These are phyloP conservation scores for Alethe diademata DNA, from an alignment of 2,113 vertebrate genomes.

Conservation along the genomic window DNA sequence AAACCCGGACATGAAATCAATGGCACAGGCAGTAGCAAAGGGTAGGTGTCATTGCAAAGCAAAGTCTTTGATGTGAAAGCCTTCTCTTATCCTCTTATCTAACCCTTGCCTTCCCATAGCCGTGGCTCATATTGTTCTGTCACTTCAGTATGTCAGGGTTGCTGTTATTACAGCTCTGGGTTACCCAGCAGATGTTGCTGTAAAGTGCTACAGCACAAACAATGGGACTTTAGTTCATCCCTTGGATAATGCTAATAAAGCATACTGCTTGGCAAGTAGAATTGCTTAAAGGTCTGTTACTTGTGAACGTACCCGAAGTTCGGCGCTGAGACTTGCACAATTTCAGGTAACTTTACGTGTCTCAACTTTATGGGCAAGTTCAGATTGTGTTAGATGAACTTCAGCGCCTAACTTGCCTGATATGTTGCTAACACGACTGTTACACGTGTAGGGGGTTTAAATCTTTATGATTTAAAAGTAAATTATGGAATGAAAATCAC, in stretches of 20 bases:
- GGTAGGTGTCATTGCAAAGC: constrained; percentile 58
- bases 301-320: background rate
- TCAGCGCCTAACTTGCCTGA: background rate
- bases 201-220: background rate
- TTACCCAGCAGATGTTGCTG: constrained; percentile 48
- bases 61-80: constrained; percentile 56
- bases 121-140: constrained; percentile 38
- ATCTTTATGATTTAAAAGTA: background rate
- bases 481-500: background rate
- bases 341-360: background rate
- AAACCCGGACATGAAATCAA: constrained; percentile 15
- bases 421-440: background rate
- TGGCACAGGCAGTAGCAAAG: constrained; percentile 35
- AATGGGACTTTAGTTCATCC: background rate
- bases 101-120: constrained; percentile 42
- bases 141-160: constrained; percentile 28
- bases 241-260: constrained; percentile 2
- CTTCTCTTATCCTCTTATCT: constrained; percentile 36
- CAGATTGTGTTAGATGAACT: background rate
- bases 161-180: constrained; percentile 28
- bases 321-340: background rate
- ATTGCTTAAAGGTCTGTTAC: background rate
- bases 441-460: background rate
- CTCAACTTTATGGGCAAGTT: background rate
- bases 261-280: background rate